These are phyloP conservation scores for Epinephelus moara DNA, from an alignment of 2,113 vertebrate species.

Conservation along the genomic window DNA sequence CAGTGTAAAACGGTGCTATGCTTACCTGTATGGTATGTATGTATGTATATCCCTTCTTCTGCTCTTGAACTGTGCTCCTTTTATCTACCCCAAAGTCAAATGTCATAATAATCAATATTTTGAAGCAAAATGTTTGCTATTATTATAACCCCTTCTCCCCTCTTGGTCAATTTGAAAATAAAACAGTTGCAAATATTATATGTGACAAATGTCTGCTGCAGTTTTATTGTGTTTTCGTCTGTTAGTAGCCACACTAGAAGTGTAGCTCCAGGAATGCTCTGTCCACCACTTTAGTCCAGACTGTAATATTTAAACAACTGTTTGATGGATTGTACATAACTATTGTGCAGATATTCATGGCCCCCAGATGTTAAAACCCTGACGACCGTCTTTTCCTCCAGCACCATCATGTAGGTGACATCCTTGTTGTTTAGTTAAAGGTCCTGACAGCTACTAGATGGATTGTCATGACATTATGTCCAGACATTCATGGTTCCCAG, in stretches of 20 bases:
- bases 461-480: neutral
- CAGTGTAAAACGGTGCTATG: constrained; percentile 83
- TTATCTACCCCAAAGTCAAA: constrained; percentile 81
- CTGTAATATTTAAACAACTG: neutral
- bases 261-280: neutral
- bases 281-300: neutral
- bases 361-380: neutral
- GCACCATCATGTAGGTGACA: neutral
- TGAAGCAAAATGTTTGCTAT: constrained; percentile 79
- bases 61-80: constrained; percentile 80
- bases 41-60: constrained; percentile 75
- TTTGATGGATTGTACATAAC: neutral
- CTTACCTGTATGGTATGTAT: constrained; percentile 78
- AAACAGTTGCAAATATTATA: constrained; percentile 80
- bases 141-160: constrained; percentile 68
- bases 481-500: too few species aligned
- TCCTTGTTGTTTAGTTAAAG: neutral
- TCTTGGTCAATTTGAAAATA: constrained; percentile 82
- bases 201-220: constrained; percentile 18
- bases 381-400: neutral
- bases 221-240: constrained; percentile 18
- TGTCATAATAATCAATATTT: constrained; percentile 80
- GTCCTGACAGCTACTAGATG: neutral
- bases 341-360: neutral
- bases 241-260: neutral